Evolutionary conservation across 2,797 vertebrate genomes (phyloP).

Genomic region (Loris lydekkerianus): DNA sequence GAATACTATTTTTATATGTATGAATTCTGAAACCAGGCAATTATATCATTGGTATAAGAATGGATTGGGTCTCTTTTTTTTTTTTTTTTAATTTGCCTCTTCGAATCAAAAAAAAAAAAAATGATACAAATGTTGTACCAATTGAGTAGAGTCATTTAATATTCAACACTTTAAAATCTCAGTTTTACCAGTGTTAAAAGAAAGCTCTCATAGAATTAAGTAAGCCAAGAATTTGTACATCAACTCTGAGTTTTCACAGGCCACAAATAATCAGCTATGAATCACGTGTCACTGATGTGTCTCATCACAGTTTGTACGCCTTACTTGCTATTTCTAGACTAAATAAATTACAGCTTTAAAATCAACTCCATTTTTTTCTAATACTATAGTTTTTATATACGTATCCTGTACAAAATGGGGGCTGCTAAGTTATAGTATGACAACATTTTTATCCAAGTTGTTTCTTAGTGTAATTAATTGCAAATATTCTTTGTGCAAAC

Average conservation of each 20-base stretch:
- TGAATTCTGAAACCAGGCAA: conserved; percentile 23
- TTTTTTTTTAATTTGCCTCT: neutral
- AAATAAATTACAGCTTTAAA: conserved; percentile 40
- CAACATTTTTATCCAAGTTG: neutral
- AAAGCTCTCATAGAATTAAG: neutral
- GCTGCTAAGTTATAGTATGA: neutral
- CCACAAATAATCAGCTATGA: neutral
- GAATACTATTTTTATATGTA: conserved; percentile 28
- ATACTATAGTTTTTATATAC: neutral
- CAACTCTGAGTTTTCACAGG: neutral
- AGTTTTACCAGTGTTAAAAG: neutral
- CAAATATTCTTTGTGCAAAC: neutral
- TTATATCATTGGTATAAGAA: conserved; percentile 53
- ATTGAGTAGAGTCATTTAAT: neutral
- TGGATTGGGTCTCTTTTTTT: neutral
- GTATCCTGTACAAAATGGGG: neutral
- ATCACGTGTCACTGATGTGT: neutral
- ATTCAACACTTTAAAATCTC: neutral
- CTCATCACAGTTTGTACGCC: neutral
- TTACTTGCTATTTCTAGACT: neutral
- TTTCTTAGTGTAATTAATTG: conserved; percentile 19
- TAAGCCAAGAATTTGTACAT: neutral
- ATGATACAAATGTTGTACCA: neutral
- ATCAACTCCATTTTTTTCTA: neutral
- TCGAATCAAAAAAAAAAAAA: neutral